These are phyloP conservation scores for Tauraco erythrolophus DNA, from an alignment of 2,113 vertebrate genomes.

Conservation along the genomic window DNA sequence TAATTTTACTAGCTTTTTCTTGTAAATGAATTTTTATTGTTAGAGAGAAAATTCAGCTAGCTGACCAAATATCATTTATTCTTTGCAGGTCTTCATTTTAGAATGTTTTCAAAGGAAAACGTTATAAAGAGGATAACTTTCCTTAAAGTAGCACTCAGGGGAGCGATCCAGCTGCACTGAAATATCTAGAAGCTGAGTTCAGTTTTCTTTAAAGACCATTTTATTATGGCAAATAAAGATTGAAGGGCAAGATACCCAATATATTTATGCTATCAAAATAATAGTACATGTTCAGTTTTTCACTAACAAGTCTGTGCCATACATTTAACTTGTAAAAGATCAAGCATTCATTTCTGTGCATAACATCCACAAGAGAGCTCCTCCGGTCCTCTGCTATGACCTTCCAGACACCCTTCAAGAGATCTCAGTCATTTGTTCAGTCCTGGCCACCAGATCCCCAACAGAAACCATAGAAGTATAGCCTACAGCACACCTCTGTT, in stretches of 20 bases:
- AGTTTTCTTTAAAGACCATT: not conserved
- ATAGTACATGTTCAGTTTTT: not conserved
- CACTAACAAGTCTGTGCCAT: rapidly evolving
- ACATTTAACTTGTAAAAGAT: not conserved
- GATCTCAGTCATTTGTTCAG: not conserved
- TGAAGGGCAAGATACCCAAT: not conserved
- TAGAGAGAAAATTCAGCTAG: not conserved
- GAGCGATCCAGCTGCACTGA: not conserved
- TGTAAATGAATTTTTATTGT: not conserved
- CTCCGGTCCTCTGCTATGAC: not conserved
- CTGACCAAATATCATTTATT: not conserved
- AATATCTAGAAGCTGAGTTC: not conserved
- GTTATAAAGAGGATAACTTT: not conserved
- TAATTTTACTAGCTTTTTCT: not conserved
- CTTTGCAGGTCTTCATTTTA: not conserved
- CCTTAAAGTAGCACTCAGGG: not conserved
- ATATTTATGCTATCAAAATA: not conserved
- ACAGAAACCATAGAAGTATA: not conserved
- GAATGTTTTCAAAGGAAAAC: not conserved
- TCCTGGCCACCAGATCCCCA: not conserved
- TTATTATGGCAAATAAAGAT: not conserved
- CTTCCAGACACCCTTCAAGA: not conserved
- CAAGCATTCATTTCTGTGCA: not conserved
- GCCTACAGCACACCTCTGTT: not conserved
- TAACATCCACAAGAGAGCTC: not conserved